A percentile compares a stretch with the other conserved stretches of the same genome.
These are phyloP conservation scores for Chymomyza costata DNA, from an alignment of 1,140 invertebrate species.

Conservation along the genomic window DNA sequence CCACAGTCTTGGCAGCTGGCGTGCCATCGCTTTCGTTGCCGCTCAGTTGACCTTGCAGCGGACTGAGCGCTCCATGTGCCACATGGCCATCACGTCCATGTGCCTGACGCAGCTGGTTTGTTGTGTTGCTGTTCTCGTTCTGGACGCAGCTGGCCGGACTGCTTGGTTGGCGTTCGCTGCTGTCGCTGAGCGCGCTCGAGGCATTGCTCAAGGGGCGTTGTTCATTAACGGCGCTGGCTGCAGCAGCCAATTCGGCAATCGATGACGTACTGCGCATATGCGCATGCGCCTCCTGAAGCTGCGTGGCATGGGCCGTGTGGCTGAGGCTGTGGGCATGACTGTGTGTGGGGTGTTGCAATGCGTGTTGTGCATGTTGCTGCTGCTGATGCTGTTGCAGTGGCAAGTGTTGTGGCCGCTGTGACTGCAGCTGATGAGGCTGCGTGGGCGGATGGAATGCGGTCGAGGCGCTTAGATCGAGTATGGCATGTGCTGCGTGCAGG, in stretches of 20 bases:
- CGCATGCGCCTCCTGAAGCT: slow-evolving; percentile 44
- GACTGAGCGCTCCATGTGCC: too few relatives aligned
- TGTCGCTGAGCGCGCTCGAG: slow-evolving; percentile 52
- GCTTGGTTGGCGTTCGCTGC: slow-evolving; percentile 39
- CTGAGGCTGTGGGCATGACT: slow-evolving; percentile 14
- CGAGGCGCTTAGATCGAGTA: slow-evolving; percentile 89
- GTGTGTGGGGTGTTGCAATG: slow-evolving; percentile 28
- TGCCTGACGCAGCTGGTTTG: slow-evolving; percentile 45
- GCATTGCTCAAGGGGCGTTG: slow-evolving; percentile 67
- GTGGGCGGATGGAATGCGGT: slow-evolving; percentile 82
- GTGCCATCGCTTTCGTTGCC: slow-evolving; percentile 9
- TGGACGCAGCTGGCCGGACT: slow-evolving; percentile 45
- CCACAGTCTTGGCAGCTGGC: slow-evolving; percentile 81
- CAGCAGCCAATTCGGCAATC: slow-evolving; percentile 69
- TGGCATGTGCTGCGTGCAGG: slow-evolving; percentile 88
- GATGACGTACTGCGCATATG: slow-evolving; percentile 61
- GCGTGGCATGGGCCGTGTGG: slow-evolving; percentile 38
- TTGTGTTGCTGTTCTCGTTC: slow-evolving; percentile 71
- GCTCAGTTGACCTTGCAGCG: slow-evolving; percentile 28
- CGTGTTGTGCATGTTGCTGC: slow-evolving; percentile 39
- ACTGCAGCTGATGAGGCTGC: slow-evolving; percentile 72
- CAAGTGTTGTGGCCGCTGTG: slow-evolving; percentile 61
- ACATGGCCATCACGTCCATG: slow-evolving; percentile 30
- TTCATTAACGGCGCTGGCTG: slow-evolving; percentile 64
- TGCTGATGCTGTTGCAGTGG: slow-evolving; percentile 55